Percentiles rank a stretch among this genome's conserved stretches.
These are phyloP conservation scores for Choristoneura rosaceana DNA, from an alignment of 2,888 invertebrate genomes.

Conservation along the genomic window DNA sequence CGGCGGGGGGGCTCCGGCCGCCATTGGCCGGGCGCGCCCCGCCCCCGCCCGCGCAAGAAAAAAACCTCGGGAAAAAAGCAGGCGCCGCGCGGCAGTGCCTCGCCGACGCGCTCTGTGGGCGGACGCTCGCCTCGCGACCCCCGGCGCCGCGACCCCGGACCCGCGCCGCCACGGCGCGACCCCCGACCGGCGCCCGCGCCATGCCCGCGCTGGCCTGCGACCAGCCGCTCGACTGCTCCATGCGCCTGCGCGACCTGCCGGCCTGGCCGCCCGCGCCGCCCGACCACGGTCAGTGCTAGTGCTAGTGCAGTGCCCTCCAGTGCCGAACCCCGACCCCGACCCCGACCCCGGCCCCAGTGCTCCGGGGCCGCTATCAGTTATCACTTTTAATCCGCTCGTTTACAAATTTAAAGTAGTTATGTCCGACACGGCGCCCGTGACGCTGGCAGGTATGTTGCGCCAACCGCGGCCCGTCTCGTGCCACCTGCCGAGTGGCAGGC, in stretches of 20 bases:
- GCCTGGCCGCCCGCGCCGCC: slow-evolving; percentile 76
- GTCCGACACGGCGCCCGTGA: slow-evolving; percentile 42
- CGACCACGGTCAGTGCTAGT: slow-evolving; percentile 70
- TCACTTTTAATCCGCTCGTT: slow-evolving; percentile 51
- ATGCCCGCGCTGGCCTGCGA: slow-evolving; percentile 88
- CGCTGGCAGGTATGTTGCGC: slow-evolving; percentile 42
- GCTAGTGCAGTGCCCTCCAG: slow-evolving; percentile 32
- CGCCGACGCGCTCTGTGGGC: slow-evolving; percentile 76
- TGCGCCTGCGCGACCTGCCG: slow-evolving; percentile 83
- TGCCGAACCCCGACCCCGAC: slow-evolving; percentile 2
- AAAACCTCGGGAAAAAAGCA: slow-evolving; percentile 74
- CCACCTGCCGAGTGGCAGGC: neutral
- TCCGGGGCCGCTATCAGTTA: slow-evolving; percentile 48
- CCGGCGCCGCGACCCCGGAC: slow-evolving; percentile 82
- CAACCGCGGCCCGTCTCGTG: neutral
- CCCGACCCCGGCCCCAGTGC: neutral
- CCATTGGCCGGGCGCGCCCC: slow-evolving; percentile 71
- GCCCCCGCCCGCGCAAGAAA: slow-evolving; percentile 74
- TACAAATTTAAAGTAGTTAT: slow-evolving; percentile 51
- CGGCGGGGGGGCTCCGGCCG: slow-evolving; percentile 58
- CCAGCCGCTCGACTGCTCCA: slow-evolving; percentile 91
- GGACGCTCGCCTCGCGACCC: slow-evolving; percentile 75
- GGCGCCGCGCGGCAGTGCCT: slow-evolving; percentile 77
- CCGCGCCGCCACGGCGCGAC: slow-evolving; percentile 84
- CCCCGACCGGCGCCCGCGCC: slow-evolving; percentile 85